These are phyloP conservation scores for Tetanocera ferruginea DNA, from an alignment of 2,888 invertebrate genomes.

Conservation along the genomic window DNA sequence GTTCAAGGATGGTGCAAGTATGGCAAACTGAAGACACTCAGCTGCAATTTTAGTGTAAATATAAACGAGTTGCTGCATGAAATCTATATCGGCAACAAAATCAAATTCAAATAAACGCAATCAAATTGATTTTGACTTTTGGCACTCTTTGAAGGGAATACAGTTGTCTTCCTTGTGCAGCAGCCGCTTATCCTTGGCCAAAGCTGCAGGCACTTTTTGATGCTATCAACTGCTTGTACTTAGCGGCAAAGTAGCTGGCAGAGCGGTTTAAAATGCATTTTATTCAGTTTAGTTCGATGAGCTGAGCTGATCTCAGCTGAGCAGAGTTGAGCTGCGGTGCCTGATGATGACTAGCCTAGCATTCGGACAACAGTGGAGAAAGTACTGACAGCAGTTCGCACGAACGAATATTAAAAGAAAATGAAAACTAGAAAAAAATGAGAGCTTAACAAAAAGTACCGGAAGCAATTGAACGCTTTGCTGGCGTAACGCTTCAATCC, in stretches of 20 bases:
- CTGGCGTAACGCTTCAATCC: too few relatives aligned
- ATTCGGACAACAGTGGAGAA: neutral
- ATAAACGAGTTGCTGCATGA: too few relatives aligned
- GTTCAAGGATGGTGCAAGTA: too few relatives aligned
- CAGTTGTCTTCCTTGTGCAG: too few relatives aligned
- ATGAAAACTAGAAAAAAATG: neutral
- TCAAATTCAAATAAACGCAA: slow-evolving; percentile 26
- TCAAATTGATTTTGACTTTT: slow-evolving; percentile 33
- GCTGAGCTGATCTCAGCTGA: neutral
- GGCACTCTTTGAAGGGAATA: neutral
- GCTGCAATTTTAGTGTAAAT: too few relatives aligned
- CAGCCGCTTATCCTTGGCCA: too few relatives aligned
- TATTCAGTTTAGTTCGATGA: neutral
- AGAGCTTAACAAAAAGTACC: neutral
- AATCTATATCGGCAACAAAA: neutral
- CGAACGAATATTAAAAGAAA: slow-evolving; percentile 24
- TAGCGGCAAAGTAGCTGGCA: too few relatives aligned
- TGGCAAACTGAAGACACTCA: too few relatives aligned
- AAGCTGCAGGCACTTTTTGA: neutral
- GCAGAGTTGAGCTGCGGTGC: neutral
- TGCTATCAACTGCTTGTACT: too few relatives aligned
- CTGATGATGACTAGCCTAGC: neutral
- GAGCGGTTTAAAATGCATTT: too few relatives aligned
- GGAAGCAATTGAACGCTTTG: neutral
- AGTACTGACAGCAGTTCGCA: neutral